Evolutionary conservation across 1,140 invertebrate genomes (phyloP).

Genomic region (Nomia melanderi): DNA sequence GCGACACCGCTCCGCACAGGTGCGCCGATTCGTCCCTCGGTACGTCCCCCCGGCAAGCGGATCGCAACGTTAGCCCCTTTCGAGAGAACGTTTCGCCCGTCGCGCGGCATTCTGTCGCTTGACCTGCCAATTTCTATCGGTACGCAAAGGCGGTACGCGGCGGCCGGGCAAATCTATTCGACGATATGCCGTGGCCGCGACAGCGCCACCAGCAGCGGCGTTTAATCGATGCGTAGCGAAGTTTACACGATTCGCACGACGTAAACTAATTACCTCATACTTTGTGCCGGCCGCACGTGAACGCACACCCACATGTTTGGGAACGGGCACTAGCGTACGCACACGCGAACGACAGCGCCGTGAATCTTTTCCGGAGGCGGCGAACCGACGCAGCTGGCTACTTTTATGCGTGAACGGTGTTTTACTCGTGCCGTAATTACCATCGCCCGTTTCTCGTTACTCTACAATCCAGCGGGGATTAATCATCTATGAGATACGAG

Average conservation of each 20-base stretch:
- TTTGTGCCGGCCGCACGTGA: slow-evolving; percentile 60
- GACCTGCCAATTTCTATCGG: slow-evolving; percentile 58
- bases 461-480: slow-evolving; percentile 30
- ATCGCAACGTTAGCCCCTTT: background rate
- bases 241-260: slow-evolving; percentile 67
- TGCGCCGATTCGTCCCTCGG: no score
- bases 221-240: slow-evolving; percentile 66
- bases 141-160: slow-evolving; percentile 52
- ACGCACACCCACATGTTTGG: background rate
- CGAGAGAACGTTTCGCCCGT: slow-evolving; percentile 23
- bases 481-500: slow-evolving; percentile 18
- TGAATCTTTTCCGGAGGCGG: slow-evolving; percentile 43
- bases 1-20: background rate
- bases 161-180: slow-evolving; percentile 51
- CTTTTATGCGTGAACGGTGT: slow-evolving; percentile 52
- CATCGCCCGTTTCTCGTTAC: slow-evolving; percentile 61
- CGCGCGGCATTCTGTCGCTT: background rate
- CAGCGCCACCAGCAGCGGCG: slow-evolving; percentile 46
- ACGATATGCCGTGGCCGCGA: slow-evolving; percentile 35
- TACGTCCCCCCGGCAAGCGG: no score
- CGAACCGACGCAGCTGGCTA: slow-evolving; percentile 39
- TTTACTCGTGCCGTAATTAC: slow-evolving; percentile 67
- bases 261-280: slow-evolving; percentile 77
- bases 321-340: background rate
- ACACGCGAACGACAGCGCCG: background rate